Evolutionary conservation across 1,140 invertebrate species (phyloP), one percentile per base, ranked within the genome.

Genomic region (Diabrotica virgifera): DNA sequence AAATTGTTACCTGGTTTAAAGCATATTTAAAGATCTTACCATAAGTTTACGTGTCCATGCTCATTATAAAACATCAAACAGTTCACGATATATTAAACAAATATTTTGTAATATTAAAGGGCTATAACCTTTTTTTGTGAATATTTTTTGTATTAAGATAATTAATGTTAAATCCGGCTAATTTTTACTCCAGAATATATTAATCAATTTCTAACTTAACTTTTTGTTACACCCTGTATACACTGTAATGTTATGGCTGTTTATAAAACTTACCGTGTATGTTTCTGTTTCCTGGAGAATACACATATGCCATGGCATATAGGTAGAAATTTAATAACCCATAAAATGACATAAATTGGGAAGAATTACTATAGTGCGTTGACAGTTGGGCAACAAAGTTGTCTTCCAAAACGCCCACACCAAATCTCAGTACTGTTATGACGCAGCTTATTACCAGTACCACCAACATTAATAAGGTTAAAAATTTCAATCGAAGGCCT

Each of bases 261-360:
- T 24, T 24, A 24, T 24, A n/a, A n/a, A 12, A 83, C 82, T 88
- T 85, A 89, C 93, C 92, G 80, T 94, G 92, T 50, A 89, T 82
- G 70, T 90, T 88, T 72, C 89, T 90, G 61, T 85, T 84, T 9
- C 88, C 62, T 35, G 73, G 73, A 5, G 95, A 93, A 78, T 97
- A 98, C 6, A 97, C 92, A 80, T 95, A 97, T 3, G 94, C 93
- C 89, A 97, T 93, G 0, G 91, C 91, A 77, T 93, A 96, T 51
- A 97, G 78, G 78, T 97, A 97, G 78, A 96, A 94, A 82, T 98
- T 98, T 3, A 97, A 82, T 36, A 97, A 84, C n/a, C 94, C 93
- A 79, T 97, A 98, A 70, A 96, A 90, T 5, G 93, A 90, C 89
- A 97, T 95, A 81, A 97, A 97, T 73, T 96, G 92, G 4, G 90